Base-by-base conservation (phyloP, 2,888 invertebrate species). In the Maniola hyperantus region DNA sequence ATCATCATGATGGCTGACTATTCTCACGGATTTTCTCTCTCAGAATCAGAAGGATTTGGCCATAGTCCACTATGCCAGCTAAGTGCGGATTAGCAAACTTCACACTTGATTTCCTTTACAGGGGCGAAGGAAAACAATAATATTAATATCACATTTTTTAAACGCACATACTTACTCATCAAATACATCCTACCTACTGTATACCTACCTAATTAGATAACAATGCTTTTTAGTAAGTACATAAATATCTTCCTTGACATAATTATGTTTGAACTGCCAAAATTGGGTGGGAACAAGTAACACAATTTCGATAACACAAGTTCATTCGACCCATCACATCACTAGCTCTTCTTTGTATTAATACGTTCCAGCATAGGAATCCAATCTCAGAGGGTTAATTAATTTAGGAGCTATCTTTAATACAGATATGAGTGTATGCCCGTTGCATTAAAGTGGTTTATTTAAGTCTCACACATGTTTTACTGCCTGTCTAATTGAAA, bases 301-400 rank as follows among this genome's bases (percentile, higher is more conserved):
- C 20, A 26, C 20, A 18, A 5, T 26, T 20, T 48, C 60, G 46
- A 60, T 48, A 61, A 2, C 50, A 13, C 50, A 13, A 36, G 18
- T 20, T 11, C 8, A 65, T 20, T 60, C 6, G 20, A 33, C 18
- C 26, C 48, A 39, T 46, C 66, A 39, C 54, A 60, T 55, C 33
- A 61, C 48, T 55, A 55, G 48, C 42, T 53, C 51, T 50, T 65
- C 66, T 85, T 87, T 82, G 82, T 89, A 87, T 88, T 88, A 88
- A 88, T 87, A 84, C 83, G 81, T 80, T 82, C 80, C 82, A 82
- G 87, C 88, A 85, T 82, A 77, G 83, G 74, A 86, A 84, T 83
- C 83, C 88, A 84, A 87, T 86, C 82, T 78, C 81, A 82, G 76
- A 74, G 77, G 81, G 80, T 83, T 85, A 85, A 87, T 88, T 88